Percentiles rank a stretch among this genome's conserved stretches.
Evolutionary conservation across 2,113 vertebrate genomes (phyloP).

Genomic region (Chaetodon auriga): DNA sequence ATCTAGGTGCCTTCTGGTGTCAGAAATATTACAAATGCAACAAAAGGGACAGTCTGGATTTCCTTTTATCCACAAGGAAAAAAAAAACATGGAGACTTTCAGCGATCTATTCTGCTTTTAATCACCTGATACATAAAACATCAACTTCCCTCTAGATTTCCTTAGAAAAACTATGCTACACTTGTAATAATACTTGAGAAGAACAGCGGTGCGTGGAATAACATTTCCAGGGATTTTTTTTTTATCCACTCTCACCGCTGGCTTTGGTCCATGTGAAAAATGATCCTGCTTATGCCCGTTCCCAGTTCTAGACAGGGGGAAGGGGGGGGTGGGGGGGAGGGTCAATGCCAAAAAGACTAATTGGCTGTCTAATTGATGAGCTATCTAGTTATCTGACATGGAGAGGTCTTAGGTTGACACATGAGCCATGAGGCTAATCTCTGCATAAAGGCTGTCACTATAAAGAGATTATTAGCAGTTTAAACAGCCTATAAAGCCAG

Average conservation of each 20-base stretch:
- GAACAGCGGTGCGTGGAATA: constrained; percentile 2
- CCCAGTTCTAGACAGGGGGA: constrained; percentile 7
- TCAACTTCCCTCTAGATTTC: not conserved
- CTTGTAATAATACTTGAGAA: constrained; percentile 21
- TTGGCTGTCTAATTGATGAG: constrained; percentile 41
- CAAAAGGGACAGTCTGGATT: not conserved
- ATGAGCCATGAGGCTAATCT: constrained; percentile 51
- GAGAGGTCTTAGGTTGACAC: constrained; percentile 29
- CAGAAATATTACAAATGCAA: not conserved
- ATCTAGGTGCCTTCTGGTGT: not conserved
- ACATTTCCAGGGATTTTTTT: constrained; percentile 23
- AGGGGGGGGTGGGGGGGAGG: not conserved
- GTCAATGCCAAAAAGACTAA: constrained; percentile 45
- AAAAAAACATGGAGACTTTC: not conserved
- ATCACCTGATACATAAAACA: not conserved
- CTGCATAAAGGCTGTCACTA: constrained; percentile 37
- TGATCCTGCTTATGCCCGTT: not conserved
- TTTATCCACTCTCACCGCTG: constrained; percentile 15
- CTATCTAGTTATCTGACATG: constrained; percentile 37
- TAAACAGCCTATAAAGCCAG: constrained; percentile 50
- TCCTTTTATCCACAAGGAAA: not conserved
- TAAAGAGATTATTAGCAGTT: constrained; percentile 62
- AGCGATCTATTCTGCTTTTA: not conserved
- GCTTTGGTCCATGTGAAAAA: constrained; percentile 44
- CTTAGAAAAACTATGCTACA: not conserved